Evolutionary conservation across 2,888 invertebrate species (phyloP).

Genomic region (Abrostola tripartita): DNA sequence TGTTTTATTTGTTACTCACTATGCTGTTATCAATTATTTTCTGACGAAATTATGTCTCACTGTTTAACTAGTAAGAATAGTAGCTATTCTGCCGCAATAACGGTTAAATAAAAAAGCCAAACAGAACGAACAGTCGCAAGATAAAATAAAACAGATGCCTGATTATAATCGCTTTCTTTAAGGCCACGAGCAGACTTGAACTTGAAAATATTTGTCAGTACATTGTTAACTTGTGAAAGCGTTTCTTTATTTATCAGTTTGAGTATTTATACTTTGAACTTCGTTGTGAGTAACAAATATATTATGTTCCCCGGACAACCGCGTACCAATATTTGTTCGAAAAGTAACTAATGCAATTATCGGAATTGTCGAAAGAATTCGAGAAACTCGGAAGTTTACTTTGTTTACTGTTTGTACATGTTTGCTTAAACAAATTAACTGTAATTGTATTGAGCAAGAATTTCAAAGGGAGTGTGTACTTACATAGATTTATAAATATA

Average conservation of each 20-base stretch:
- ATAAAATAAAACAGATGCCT: slow-evolving; percentile 37
- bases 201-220: slow-evolving; percentile 42
- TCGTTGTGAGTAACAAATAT: slow-evolving; percentile 17
- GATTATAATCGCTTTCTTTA: slow-evolving; percentile 22
- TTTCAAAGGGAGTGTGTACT: background rate
- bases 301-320: slow-evolving; percentile 14
- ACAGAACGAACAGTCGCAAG: slow-evolving; percentile 1
- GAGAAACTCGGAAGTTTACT: slow-evolving; percentile 19
- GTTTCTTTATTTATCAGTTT: slow-evolving; percentile 37
- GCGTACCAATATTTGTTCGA: slow-evolving; percentile 28
- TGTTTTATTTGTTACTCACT: background rate
- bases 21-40: background rate
- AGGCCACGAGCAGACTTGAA: slow-evolving; percentile 27
- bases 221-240: slow-evolving; percentile 39
- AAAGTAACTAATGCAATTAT: slow-evolving; percentile 36
- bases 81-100: too few species aligned
- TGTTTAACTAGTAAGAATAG: background rate
- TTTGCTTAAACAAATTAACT: slow-evolving; percentile 5
- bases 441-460: background rate
- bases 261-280: slow-evolving; percentile 42
- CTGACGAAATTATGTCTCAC: background rate
- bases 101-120: slow-evolving; percentile 21
- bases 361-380: slow-evolving; percentile 34
- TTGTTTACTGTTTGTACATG: slow-evolving; percentile 7
- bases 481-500: too few species aligned